Evolutionary conservation across 1,140 invertebrate genomes (phyloP), one percentile per base, ranked within the genome.

Genomic region (Drosophila melanica): DNA sequence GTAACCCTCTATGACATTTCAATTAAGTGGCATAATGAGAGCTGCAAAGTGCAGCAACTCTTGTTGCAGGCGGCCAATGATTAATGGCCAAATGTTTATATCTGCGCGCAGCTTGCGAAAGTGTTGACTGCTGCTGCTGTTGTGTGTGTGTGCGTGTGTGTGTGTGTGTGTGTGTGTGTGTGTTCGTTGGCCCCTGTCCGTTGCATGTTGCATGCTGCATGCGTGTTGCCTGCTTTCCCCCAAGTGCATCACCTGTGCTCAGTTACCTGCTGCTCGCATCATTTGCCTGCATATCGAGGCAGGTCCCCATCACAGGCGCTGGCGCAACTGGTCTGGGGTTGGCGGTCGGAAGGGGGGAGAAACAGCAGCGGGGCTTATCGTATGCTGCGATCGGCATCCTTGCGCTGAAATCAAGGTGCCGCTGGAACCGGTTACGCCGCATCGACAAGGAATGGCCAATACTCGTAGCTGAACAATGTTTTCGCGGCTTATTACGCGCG

Each of bases 401-500:
- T 70, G 72, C 67, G 55, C 42, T 58, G 23, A 68, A 74, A 75
- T 70, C 65, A 75, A 75, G 68, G 73, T 70, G 73, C 67, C 67
- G 73, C 73, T 70, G 20, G n/a, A 71, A 75, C 73, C 67, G 66
- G 67, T 71, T 73, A 33, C 10, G 30, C 33, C 37, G 64, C 70
- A 59, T 71, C 48, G 68, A 71, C 9, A 11, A 39, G 44, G 44
- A 39, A 55, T 55, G 58, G 58, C 59, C 66, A 64, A 71, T 70
- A 71, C 63, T 72, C 69, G 69, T 84, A 71, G 50, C 79, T 89
- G 76, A 87, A 75, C 82, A 89, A 84, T 87, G 82, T 87, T 87
- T 87, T 87, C 82, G 80, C 82, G 84, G 82, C 82, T 87, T 87
- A 87, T 87, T 87, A 87, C 81, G 81, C 81, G 81, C 81, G 76